These are phyloP conservation scores for Penelope pileata DNA, from an alignment of 2,113 vertebrate genomes.

Conservation along the genomic window DNA sequence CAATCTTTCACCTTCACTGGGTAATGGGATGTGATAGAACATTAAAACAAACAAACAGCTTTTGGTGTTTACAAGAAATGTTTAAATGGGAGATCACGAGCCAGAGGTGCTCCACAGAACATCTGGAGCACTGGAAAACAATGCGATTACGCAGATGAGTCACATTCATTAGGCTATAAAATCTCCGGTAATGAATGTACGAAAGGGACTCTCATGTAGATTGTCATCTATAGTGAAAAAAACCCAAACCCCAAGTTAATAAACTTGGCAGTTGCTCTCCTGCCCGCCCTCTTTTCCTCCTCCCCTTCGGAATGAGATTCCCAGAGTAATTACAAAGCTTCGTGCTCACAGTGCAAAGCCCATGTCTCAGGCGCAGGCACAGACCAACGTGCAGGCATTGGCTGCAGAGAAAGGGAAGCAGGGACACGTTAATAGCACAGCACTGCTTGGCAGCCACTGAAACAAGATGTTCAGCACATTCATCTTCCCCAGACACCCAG, in stretches of 20 bases:
- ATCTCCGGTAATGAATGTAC: slow-evolving; percentile 72
- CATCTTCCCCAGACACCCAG: not conserved
- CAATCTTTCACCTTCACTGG: slow-evolving; percentile 81
- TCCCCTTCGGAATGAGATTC: slow-evolving; percentile 37
- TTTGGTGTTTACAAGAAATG: slow-evolving; percentile 85
- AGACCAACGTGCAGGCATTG: not conserved
- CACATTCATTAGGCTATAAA: slow-evolving; percentile 79
- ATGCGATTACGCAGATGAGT: slow-evolving; percentile 82
- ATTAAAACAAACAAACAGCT: slow-evolving; percentile 84
- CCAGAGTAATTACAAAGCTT: not conserved
- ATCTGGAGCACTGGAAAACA: slow-evolving; percentile 81
- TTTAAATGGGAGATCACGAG: slow-evolving; percentile 70
- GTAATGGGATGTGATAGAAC: slow-evolving; percentile 82
- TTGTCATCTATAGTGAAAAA: slow-evolving; percentile 63
- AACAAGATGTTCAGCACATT: not conserved
- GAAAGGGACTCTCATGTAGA: slow-evolving; percentile 66
- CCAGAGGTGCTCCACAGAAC: slow-evolving; percentile 80
- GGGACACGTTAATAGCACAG: not conserved
- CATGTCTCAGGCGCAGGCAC: not conserved
- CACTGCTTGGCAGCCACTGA: not conserved
- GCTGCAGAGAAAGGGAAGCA: not conserved
- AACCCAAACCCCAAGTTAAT: slow-evolving; percentile 21
- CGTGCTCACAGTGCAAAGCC: not conserved
- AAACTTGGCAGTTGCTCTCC: not conserved
- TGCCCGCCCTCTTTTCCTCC: not conserved